Evolutionary conservation across 2,113 vertebrate genomes (phyloP).

Genomic region (Arvicanthis niloticus): DNA sequence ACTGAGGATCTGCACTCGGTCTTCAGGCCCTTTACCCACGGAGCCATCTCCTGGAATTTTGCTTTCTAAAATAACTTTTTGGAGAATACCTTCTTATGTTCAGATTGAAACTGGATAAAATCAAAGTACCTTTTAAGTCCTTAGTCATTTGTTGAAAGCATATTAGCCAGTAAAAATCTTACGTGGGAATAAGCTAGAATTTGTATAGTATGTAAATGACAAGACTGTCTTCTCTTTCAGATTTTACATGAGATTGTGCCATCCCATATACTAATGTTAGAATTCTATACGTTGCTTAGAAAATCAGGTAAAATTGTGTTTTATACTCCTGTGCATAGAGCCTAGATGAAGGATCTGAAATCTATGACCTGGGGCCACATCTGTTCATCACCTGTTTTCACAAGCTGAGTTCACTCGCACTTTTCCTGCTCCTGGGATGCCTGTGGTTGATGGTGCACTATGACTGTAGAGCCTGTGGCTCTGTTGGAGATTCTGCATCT

Average conservation of each 20-base stretch:
- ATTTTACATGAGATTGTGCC: slow-evolving; percentile 90
- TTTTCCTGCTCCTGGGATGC: accelerated
- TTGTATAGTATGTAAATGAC: not conserved
- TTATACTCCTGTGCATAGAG: not conserved
- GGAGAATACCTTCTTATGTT: not conserved
- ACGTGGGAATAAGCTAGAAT: slow-evolving; percentile 37
- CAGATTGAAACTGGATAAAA: slow-evolving; percentile 19
- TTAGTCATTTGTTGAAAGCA: not conserved
- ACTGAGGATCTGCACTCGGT: not conserved
- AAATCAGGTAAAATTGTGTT: slow-evolving; percentile 89
- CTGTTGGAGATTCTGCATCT: not conserved
- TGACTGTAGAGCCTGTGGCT: not conserved
- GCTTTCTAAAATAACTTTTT: not conserved
- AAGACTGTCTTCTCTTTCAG: slow-evolving; percentile 82
- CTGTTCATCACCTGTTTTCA: not conserved
- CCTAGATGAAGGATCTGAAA: not conserved
- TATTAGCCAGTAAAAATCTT: slow-evolving; percentile 32
- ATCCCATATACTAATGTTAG: slow-evolving; percentile 95
- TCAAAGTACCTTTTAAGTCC: not conserved
- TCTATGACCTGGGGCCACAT: accelerated
- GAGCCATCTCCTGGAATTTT: not conserved
- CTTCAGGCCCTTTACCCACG: not conserved
- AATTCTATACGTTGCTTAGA: slow-evolving; percentile 91
- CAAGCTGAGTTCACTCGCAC: not conserved
- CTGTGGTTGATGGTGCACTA: not conserved